Percentiles rank a stretch among this genome's conserved stretches.
These are phyloP conservation scores for Heliconius aoede DNA, from an alignment of 2,888 invertebrate genomes.

Conservation along the genomic window DNA sequence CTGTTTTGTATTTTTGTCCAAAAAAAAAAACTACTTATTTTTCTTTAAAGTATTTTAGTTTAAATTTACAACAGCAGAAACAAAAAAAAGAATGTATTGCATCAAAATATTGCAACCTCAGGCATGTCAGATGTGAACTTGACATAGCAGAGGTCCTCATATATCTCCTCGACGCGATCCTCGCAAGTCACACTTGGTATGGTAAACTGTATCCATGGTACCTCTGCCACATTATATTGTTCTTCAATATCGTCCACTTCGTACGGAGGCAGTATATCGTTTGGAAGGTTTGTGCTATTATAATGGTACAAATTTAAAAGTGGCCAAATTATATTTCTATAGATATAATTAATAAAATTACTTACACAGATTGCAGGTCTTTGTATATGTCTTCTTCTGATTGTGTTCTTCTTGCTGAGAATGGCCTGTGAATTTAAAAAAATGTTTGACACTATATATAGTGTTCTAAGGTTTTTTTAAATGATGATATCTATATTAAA, in stretches of 20 bases:
- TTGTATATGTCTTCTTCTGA: slow-evolving; percentile 94
- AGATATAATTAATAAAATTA: slow-evolving; percentile 54
- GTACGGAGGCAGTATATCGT: slow-evolving; percentile 62
- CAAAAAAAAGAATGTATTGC: slow-evolving; percentile 12
- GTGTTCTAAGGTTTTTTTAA: background rate
- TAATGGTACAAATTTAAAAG: slow-evolving; percentile 47
- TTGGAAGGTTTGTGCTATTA: slow-evolving; percentile 65
- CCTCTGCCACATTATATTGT: slow-evolving; percentile 64
- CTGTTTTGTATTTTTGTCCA: background rate
- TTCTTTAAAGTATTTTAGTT: background rate
- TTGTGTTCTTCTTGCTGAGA: slow-evolving; percentile 89
- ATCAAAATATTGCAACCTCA: slow-evolving; percentile 82
- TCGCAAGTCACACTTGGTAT: slow-evolving; percentile 84
- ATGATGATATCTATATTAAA: background rate
- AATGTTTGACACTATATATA: background rate
- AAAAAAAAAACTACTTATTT: background rate
- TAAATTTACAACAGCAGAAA: slow-evolving; percentile 21
- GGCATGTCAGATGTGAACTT: slow-evolving; percentile 88
- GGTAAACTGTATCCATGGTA: slow-evolving; percentile 87
- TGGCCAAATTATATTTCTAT: slow-evolving; percentile 7
- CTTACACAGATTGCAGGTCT: slow-evolving; percentile 92
- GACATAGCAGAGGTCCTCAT: slow-evolving; percentile 94
- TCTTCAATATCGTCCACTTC: slow-evolving; percentile 63
- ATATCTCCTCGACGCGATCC: slow-evolving; percentile 91
- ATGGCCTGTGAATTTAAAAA: slow-evolving; percentile 86